Percentiles rank a stretch among this genome's conserved stretches.
phyloP scores from a whole-genome alignment of 2,113 vertebrate species.

The Hippolais icterina region DNA sequence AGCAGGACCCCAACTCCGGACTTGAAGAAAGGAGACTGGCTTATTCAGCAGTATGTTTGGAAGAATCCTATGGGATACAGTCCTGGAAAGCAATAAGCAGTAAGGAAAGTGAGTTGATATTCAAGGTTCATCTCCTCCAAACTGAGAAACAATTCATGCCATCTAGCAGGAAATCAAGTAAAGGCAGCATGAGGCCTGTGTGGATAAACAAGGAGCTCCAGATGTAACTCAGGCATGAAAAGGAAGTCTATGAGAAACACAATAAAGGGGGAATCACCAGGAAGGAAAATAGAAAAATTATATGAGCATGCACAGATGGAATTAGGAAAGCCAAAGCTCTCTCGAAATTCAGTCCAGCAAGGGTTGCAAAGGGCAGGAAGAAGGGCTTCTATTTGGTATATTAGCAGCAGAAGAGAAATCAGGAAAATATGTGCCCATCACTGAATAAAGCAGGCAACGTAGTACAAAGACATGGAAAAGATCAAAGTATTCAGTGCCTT shows the following conservation, averaged over 20 bases:
- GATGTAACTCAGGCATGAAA: neutral
- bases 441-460: neutral
- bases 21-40: neutral
- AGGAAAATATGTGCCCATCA: neutral
- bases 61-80: neutral
- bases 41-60: neutral
- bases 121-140: neutral
- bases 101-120: neutral
- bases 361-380: neutral
- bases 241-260: neutral
- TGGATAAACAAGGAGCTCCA: neutral
- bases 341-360: neutral
- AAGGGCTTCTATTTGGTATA: neutral
- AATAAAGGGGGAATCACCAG: neutral
- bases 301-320: neutral
- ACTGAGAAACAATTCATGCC: neutral
- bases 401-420: neutral
- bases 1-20: neutral
- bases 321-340: neutral
- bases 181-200: neutral
- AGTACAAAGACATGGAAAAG: neutral
- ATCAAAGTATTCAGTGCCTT: neutral
- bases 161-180: neutral
- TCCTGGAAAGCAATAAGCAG: neutral
- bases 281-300: neutral